These are phyloP conservation scores for Patella ulyssiponensis DNA, from an alignment of 2,888 invertebrate species.

Conservation along the genomic window DNA sequence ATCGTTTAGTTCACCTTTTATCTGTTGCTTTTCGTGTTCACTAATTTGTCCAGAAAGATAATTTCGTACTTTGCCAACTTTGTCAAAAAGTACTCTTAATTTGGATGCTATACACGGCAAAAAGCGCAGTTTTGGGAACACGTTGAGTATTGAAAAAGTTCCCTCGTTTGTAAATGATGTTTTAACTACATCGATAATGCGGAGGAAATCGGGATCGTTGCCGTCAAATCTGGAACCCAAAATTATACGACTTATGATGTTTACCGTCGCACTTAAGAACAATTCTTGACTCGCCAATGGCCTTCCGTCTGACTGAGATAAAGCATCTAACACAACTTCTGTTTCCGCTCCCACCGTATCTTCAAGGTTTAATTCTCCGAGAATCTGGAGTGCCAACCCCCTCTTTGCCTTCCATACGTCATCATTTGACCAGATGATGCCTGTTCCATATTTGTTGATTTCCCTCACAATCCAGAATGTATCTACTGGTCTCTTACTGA, in stretches of 20 bases:
- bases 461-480: background rate
- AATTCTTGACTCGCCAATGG: too few relatives aligned
- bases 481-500: background rate
- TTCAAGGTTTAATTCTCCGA: too few relatives aligned
- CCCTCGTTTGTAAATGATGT: background rate
- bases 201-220: background rate
- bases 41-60: background rate
- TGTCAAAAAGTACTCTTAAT: background rate
- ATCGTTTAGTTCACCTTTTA: background rate
- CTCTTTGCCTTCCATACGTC: background rate
- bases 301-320: too few relatives aligned
- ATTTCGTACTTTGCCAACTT: background rate
- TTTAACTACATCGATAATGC: background rate
- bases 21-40: background rate
- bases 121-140: background rate
- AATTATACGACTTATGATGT: too few relatives aligned
- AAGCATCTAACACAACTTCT: too few relatives aligned
- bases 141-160: background rate
- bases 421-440: constrained; percentile 5
- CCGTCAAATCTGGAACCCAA: background rate
- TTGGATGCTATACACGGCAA: background rate
- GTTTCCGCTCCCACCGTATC: too few relatives aligned
- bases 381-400: too few relatives aligned
- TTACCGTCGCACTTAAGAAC: too few relatives aligned
- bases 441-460: background rate